phyloP scores from a whole-genome alignment of 2,888 invertebrate genomes.

The Netelia virgata region DNA sequence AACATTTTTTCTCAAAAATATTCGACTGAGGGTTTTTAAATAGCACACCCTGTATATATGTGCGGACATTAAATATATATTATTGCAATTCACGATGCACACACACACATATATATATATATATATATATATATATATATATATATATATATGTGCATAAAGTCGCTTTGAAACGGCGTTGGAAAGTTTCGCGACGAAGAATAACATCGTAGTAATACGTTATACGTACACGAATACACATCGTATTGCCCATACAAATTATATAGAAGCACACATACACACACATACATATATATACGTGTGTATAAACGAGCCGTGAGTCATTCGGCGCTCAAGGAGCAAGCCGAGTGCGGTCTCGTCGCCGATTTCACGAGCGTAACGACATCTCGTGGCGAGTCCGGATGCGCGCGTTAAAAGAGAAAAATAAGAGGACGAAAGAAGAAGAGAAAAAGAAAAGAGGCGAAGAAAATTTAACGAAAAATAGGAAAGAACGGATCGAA shows the following conservation, averaged over 20 bases:
- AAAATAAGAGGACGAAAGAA: not conserved
- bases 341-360: conserved; percentile 23
- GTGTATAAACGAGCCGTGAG: conserved; percentile 24
- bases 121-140: conserved; percentile 3
- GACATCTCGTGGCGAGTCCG: conserved; percentile 31
- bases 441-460: not conserved
- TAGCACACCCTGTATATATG: not conserved
- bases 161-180: conserved; percentile 40
- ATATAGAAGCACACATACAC: not conserved
- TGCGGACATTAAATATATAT: not conserved
- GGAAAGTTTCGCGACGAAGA: conserved; percentile 62
- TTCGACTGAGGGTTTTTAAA: not conserved
- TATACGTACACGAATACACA: not conserved
- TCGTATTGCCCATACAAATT: not conserved
- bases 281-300: not conserved
- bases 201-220: conserved; percentile 32
- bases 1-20: not conserved
- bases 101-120: conserved; percentile 2
- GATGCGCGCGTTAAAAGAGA: not conserved
- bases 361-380: conserved; percentile 52
- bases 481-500: conserved; percentile 9
- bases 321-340: conserved; percentile 47
- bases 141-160: not conserved
- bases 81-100: conserved; percentile 18
- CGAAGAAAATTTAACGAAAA: conserved; percentile 23